Evolutionary conservation across 2,113 vertebrate genomes (phyloP).

Genomic region (Ictidomys tridecemlineatus): DNA sequence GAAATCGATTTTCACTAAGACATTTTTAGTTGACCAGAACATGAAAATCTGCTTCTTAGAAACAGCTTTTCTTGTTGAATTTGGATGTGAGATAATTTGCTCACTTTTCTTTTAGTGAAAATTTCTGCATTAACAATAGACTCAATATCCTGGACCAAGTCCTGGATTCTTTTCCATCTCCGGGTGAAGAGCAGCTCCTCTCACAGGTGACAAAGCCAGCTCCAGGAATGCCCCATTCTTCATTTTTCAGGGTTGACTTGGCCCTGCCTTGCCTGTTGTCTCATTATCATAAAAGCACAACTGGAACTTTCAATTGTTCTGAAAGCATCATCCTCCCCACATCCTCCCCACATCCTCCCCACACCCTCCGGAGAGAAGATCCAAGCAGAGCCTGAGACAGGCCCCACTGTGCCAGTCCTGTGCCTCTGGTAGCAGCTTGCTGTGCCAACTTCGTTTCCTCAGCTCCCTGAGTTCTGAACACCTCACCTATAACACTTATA

Average conservation of each 20-base stretch:
- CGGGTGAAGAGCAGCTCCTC: not conserved
- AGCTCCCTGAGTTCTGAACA: not conserved
- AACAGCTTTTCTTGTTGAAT: not conserved
- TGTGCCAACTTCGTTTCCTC: not conserved
- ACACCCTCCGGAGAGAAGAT: not conserved
- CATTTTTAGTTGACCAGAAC: not conserved
- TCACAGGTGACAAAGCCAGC: accelerated
- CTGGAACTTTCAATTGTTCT: not conserved
- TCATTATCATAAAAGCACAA: not conserved
- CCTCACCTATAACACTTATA: not conserved
- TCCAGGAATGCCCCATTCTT: not conserved
- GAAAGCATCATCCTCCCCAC: no score
- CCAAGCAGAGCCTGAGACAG: no score
- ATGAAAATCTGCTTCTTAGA: not conserved
- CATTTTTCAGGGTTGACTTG: not conserved
- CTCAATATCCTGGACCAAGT: not conserved
- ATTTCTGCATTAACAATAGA: not conserved
- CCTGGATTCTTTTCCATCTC: not conserved
- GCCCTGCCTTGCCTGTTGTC: not conserved
- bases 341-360: no score
- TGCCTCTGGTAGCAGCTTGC: not conserved
- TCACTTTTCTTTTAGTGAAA: not conserved
- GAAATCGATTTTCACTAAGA: not conserved
- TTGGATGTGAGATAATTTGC: not conserved
- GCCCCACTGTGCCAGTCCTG: not conserved